Conservation (phyloP, 2,888 invertebrate species). For the Chymomyza fuscimana region DNA sequence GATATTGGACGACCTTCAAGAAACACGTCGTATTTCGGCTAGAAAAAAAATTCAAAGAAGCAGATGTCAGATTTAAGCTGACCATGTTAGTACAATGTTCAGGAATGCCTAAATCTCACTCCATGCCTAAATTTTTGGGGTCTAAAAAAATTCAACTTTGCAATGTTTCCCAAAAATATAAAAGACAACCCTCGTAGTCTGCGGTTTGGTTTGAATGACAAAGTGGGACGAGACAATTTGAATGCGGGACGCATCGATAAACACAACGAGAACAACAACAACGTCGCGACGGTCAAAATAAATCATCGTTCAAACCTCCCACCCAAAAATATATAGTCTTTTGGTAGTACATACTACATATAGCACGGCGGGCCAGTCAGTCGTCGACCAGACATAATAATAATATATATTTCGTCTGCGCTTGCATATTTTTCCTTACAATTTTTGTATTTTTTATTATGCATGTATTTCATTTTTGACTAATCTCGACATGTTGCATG, state of each 20-base stretch:
- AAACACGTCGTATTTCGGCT: too few species aligned
- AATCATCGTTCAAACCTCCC: constrained; percentile 61
- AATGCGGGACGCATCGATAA: constrained; percentile 66
- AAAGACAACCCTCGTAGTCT: constrained; percentile 4
- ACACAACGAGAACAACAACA: constrained; percentile 20
- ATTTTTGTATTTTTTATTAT: constrained; percentile 38
- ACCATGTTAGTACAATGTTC: too few species aligned
- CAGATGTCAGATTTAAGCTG: too few species aligned
- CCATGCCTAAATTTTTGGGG: too few species aligned
- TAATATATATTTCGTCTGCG: constrained; percentile 37
- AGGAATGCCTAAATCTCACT: too few species aligned
- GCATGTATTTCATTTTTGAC: background rate
- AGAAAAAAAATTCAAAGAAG: too few species aligned
- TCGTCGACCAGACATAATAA: constrained; percentile 70
- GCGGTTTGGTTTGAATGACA: constrained; percentile 42
- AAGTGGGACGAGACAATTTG: constrained; percentile 66
- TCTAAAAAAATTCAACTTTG: too few species aligned
- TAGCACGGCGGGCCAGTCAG: constrained; percentile 31
- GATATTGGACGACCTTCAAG: too few species aligned
- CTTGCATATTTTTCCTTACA: constrained; percentile 38
- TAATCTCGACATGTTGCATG: background rate
- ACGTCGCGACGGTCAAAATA: constrained; percentile 60
- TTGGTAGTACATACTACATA: background rate
- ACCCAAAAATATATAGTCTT: constrained; percentile 10
- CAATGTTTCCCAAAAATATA: too few species aligned